Conservation (phyloP, 2,797 vertebrate species). For the Lagodon rhomboides region DNA sequence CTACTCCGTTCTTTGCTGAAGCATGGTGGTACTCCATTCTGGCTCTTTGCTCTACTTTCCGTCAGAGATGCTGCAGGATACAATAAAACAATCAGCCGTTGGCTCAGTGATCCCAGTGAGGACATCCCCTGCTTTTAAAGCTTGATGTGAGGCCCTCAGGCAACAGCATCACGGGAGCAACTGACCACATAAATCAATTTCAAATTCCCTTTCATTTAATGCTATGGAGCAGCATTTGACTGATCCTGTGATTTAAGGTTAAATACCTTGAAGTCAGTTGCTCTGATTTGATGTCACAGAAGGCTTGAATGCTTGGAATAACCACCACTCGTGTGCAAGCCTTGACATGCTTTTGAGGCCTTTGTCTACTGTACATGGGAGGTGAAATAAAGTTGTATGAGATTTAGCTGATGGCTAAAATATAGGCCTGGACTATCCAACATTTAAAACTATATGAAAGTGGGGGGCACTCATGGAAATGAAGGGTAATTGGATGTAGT, state of each 20-base stretch:
- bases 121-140: slow-evolving; percentile 1
- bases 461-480: background rate
- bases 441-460: background rate
- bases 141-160: background rate
- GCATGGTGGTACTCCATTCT: slow-evolving; percentile 28
- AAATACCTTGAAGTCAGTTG: slow-evolving; percentile 13
- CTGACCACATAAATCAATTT: slow-evolving; percentile 31
- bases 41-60: background rate
- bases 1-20: slow-evolving; percentile 58
- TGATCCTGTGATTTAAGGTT: slow-evolving; percentile 30
- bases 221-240: slow-evolving; percentile 29
- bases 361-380: background rate
- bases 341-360: background rate
- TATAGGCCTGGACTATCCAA: background rate
- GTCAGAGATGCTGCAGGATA: background rate
- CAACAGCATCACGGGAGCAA: slow-evolving; percentile 6
- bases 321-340: background rate
- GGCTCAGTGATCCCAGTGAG: background rate
- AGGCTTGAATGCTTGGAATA: background rate
- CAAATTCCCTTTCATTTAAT: background rate
- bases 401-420: background rate
- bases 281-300: background rate
- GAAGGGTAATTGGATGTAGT: background rate
- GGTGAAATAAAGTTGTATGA: background rate
- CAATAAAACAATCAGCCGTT: background rate